Percentiles rank a stretch among this genome's conserved stretches.
Evolutionary conservation across 2,888 invertebrate species (phyloP).

Genomic region (Pyrrhia umbra): DNA sequence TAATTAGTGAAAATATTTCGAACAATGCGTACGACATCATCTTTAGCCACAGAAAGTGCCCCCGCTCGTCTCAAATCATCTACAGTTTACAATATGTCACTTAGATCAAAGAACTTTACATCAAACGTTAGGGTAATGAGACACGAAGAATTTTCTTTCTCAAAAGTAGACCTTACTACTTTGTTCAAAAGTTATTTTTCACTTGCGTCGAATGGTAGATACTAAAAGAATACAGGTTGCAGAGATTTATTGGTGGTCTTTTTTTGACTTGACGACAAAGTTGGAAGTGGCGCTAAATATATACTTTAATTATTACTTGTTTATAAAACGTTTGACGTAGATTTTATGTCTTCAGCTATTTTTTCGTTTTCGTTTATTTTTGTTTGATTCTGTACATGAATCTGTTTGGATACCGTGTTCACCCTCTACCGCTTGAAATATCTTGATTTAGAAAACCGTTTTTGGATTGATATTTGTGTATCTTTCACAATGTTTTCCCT

Average conservation of each 20-base stretch:
- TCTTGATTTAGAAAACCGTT: slow-evolving; percentile 33
- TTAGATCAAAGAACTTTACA: slow-evolving; percentile 85
- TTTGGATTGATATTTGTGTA: slow-evolving; percentile 56
- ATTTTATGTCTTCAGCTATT: slow-evolving; percentile 69
- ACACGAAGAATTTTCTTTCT: slow-evolving; percentile 69
- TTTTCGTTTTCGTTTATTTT: slow-evolving; percentile 67
- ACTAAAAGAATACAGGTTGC: slow-evolving; percentile 63
- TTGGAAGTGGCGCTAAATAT: slow-evolving; percentile 75
- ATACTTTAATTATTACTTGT: slow-evolving; percentile 76
- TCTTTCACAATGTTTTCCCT: slow-evolving; percentile 34
- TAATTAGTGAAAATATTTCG: slow-evolving; percentile 79
- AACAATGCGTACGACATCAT: slow-evolving; percentile 76
- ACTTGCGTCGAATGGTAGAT: slow-evolving; percentile 50
- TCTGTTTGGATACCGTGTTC: slow-evolving; percentile 55
- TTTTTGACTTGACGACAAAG: slow-evolving; percentile 84
- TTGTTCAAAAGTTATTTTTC: slow-evolving; percentile 67
- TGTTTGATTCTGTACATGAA: slow-evolving; percentile 53
- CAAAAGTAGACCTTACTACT: slow-evolving; percentile 58
- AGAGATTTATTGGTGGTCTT: slow-evolving; percentile 70
- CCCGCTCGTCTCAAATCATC: slow-evolving; percentile 81
- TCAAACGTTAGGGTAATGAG: slow-evolving; percentile 81
- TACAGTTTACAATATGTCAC: slow-evolving; percentile 85
- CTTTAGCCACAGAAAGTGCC: slow-evolving; percentile 73
- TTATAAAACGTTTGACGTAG: slow-evolving; percentile 74
- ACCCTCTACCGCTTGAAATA: slow-evolving; percentile 46